Evolutionary conservation across 2,113 vertebrate genomes (phyloP).

Genomic region (Phocoena sinus): DNA sequence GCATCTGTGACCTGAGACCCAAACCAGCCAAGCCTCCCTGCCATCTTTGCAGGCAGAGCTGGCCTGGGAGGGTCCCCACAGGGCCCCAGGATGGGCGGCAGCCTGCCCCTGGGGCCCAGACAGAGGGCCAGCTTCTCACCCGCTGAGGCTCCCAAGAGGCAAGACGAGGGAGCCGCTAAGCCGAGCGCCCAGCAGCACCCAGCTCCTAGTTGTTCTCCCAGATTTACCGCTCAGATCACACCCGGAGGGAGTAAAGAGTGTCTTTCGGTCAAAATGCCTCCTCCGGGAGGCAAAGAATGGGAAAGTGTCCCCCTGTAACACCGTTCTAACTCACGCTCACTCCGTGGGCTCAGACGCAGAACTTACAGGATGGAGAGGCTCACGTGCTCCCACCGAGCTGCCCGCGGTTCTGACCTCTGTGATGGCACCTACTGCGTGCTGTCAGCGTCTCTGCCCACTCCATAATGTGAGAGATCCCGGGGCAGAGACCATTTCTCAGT

Average conservation of each 20-base stretch:
- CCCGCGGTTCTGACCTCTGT: fast-evolving
- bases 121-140: background rate
- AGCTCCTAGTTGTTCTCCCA: background rate
- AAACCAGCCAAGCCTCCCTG: background rate
- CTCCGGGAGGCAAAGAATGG: background rate
- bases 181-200: background rate
- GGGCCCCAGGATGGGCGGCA: too few relatives aligned
- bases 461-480: background rate
- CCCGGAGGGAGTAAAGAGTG: background rate
- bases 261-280: background rate
- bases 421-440: background rate
- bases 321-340: background rate
- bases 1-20: background rate
- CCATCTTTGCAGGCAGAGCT: background rate
- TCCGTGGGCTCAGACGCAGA: background rate
- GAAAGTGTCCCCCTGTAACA: background rate
- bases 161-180: background rate
- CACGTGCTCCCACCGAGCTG: fast-evolving
- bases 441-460: background rate
- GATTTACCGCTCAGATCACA: background rate
- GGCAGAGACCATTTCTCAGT: background rate
- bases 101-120: background rate
- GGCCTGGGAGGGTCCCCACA: background rate
- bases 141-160: background rate
- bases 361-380: background rate